A percentile compares a stretch with the other conserved stretches of the same genome.
phyloP scores from a whole-genome alignment of 1,140 invertebrate species.

The Eumeta japonica region DNA sequence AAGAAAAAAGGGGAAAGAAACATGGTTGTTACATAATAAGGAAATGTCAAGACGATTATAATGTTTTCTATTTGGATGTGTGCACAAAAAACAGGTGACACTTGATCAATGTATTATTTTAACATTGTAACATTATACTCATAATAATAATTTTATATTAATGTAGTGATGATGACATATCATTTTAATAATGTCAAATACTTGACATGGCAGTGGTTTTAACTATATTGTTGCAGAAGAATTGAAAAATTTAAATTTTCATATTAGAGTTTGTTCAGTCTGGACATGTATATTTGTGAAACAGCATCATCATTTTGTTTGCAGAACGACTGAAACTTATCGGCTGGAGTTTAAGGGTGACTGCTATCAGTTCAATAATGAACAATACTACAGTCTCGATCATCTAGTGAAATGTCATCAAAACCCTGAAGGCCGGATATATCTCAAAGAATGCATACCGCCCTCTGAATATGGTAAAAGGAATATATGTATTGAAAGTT shows the following conservation, averaged over 20 bases:
- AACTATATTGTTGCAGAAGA: too few relatives aligned
- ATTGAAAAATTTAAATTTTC: too few relatives aligned
- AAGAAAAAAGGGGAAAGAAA: conserved; percentile 72
- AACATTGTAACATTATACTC: too few relatives aligned
- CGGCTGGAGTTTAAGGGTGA: conserved; percentile 61
- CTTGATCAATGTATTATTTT: conserved; percentile 1
- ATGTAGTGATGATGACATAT: conserved; percentile 3
- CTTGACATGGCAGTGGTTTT: too few relatives aligned
- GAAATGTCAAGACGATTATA: conserved; percentile 76
- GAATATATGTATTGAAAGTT: not conserved
- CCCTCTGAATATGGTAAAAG: conserved; percentile 83
- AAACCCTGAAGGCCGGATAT: conserved; percentile 59
- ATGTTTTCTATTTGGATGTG: conserved; percentile 77
- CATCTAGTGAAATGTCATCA: conserved; percentile 64
- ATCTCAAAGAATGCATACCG: conserved; percentile 73
- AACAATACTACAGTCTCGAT: conserved; percentile 62
- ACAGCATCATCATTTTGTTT: too few relatives aligned
- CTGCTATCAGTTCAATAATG: conserved; percentile 39
- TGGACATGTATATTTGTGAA: too few relatives aligned
- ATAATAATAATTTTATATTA: too few relatives aligned
- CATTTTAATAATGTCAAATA: conserved; percentile 3
- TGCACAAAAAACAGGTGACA: conserved; percentile 67
- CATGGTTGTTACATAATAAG: conserved; percentile 77
- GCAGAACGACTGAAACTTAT: conserved; percentile 66
- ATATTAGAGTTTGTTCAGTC: too few relatives aligned